These are phyloP conservation scores for Busseola fusca DNA, from an alignment of 2,888 invertebrate genomes.

Conservation along the genomic window DNA sequence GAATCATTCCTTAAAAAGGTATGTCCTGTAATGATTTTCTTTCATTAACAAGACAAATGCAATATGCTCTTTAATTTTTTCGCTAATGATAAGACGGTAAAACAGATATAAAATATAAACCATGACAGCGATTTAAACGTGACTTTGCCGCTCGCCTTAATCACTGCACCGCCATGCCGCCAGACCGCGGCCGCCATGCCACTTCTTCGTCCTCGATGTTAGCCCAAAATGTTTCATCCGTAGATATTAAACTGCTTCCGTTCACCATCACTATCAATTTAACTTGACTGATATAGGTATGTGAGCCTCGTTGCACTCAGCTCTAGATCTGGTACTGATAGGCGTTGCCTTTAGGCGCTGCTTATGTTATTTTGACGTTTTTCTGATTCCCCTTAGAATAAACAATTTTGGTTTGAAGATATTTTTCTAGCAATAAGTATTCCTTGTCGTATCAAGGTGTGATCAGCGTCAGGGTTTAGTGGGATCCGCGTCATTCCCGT, in stretches of 20 bases:
- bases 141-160: neutral
- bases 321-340: too few relatives aligned
- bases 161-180: neutral
- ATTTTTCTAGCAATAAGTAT: neutral
- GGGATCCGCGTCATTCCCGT: neutral
- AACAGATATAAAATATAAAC: neutral
- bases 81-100: neutral
- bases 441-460: neutral
- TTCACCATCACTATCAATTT: neutral
- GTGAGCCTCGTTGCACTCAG: neutral
- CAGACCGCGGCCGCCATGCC: neutral
- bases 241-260: neutral
- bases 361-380: neutral
- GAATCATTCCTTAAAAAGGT: neutral
- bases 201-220: neutral
- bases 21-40: neutral
- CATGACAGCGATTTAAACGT: neutral
- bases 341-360: neutral
- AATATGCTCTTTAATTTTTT: neutral
- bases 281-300: neutral
- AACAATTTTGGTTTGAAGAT: neutral
- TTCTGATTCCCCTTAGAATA: neutral
- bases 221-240: too few relatives aligned
- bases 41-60: neutral
- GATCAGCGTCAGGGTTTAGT: slow-evolving; percentile 8